Evolutionary conservation across 2,113 vertebrate genomes (phyloP), one percentile per base, ranked within the genome.

Genomic region (Alaudala cheleensis): DNA sequence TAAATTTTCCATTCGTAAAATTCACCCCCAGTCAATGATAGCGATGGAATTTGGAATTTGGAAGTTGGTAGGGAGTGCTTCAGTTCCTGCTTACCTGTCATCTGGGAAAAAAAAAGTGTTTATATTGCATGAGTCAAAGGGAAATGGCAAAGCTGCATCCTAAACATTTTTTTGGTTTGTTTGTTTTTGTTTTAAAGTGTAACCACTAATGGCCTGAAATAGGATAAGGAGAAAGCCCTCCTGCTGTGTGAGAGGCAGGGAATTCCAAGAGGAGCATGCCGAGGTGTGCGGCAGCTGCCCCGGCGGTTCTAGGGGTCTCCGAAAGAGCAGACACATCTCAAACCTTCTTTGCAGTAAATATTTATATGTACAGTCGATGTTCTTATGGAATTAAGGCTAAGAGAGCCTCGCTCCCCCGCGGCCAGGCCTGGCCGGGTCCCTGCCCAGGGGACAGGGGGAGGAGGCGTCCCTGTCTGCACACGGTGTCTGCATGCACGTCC

Each of bases 321-420:
- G 67, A 97, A 97, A 95, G 81, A 96, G 95, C 96, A 95, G 91
- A 96, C 92, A 88, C 95, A 96, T 97, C 96, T 97, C 96, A 96
- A 89, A 76, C 90, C 77, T 96, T 90, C 89, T 85, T 79, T 96
- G 93, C 96, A 91, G 94, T 96, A 96, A 97, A 95, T 97, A 96
- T 97, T 96, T 97, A 97, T 96, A 93, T 98, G 97, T 98, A 97
- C 95, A 97, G 96, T 97, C 87, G 9, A 47, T 95, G 95, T 96
- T 91, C 95, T 94, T 82, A 89, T 65, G 96, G 91, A 86, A 72
- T 89, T 79, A 85, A 96, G 88, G 95, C 91, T 93, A 74, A 78
- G 77, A 94, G 78, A 92, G 72, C 58, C 45, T 86, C 12, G 4
- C 44, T 91, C 74, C 88, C 84, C 86, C 5, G 19, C 0, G 62